These are phyloP conservation scores for Drosophila aff. DNA, from an alignment of 1,140 invertebrate species.

Conservation along the genomic window DNA sequence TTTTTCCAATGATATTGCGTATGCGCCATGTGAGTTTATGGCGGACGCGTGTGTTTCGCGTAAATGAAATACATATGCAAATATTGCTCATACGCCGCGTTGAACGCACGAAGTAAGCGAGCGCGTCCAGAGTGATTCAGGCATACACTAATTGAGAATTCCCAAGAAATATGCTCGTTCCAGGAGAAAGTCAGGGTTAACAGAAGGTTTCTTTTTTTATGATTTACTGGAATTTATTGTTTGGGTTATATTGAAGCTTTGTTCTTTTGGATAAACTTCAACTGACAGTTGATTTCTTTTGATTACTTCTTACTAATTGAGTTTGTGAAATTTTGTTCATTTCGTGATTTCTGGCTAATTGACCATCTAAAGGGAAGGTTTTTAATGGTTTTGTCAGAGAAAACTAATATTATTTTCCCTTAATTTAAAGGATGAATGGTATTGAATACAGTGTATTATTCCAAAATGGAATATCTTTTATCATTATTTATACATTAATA, in stretches of 20 bases:
- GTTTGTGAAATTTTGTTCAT: background rate
- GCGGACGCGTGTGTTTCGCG: slow-evolving; percentile 37
- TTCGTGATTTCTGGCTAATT: background rate
- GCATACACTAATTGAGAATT: slow-evolving; percentile 53
- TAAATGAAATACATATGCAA: slow-evolving; percentile 13
- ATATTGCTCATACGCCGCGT: slow-evolving; percentile 71
- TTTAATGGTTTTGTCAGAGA: background rate
- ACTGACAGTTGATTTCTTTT: slow-evolving; percentile 23
- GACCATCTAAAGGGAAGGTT: background rate
- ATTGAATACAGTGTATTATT: background rate
- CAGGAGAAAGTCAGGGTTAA: slow-evolving; percentile 45
- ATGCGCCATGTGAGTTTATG: slow-evolving; percentile 65
- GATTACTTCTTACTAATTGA: slow-evolving; percentile 6
- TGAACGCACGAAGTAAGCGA: slow-evolving; percentile 12
- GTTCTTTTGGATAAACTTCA: slow-evolving; percentile 12
- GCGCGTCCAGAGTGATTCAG: slow-evolving; percentile 30
- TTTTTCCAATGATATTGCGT: slow-evolving; percentile 65
- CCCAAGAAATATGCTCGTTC: slow-evolving; percentile 31
- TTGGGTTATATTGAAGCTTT: slow-evolving; percentile 16
- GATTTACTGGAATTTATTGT: slow-evolving; percentile 46
- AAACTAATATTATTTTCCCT: background rate
- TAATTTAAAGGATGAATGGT: background rate
- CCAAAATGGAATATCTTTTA: no score
- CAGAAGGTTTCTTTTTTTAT: slow-evolving; percentile 33
- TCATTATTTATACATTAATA: no score